Percentiles rank a stretch among this genome's conserved stretches.
These are phyloP conservation scores for Gandaritis pyraliata DNA, from an alignment of 2,888 invertebrate genomes.

Conservation along the genomic window DNA sequence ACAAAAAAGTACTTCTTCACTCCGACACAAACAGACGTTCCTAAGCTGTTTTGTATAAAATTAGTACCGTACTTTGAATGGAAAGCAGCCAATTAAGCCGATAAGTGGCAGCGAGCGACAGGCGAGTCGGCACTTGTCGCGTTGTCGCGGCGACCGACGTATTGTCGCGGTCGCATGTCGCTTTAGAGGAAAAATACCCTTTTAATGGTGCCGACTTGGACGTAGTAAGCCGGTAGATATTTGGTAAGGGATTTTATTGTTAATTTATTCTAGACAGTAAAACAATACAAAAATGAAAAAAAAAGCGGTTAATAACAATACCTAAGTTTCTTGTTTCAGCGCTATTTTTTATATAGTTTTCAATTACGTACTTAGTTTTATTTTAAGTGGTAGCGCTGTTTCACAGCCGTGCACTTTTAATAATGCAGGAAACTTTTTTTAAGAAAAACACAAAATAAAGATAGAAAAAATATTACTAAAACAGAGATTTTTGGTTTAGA, in stretches of 20 bases:
- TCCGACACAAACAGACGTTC: constrained; percentile 7
- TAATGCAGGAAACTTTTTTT: no score
- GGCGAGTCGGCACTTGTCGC: constrained; percentile 53
- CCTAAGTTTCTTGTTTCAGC: no score
- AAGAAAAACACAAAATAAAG: no score
- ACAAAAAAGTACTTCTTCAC: background rate
- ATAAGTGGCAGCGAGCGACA: constrained; percentile 41
- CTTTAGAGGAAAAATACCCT: constrained; percentile 61
- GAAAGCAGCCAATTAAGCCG: constrained; percentile 45
- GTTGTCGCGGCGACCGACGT: constrained; percentile 65
- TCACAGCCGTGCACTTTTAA: no score
- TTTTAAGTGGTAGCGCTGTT: no score
- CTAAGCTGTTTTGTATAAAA: constrained; percentile 31
- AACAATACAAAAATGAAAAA: background rate
- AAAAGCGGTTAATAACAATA: no score
- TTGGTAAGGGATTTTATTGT: background rate
- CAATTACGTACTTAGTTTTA: no score
- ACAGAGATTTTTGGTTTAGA: no score
- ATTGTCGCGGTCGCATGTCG: constrained; percentile 63
- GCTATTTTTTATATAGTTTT: no score
- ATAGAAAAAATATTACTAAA: no score
- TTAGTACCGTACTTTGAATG: constrained; percentile 33
- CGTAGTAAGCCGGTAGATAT: background rate
- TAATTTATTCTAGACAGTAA: no score
- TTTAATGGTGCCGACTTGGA: constrained; percentile 52